Evolutionary conservation across 2,888 invertebrate genomes (phyloP), one percentile per base, ranked within the genome.

Genomic region (Cataglyphis albicans): DNA sequence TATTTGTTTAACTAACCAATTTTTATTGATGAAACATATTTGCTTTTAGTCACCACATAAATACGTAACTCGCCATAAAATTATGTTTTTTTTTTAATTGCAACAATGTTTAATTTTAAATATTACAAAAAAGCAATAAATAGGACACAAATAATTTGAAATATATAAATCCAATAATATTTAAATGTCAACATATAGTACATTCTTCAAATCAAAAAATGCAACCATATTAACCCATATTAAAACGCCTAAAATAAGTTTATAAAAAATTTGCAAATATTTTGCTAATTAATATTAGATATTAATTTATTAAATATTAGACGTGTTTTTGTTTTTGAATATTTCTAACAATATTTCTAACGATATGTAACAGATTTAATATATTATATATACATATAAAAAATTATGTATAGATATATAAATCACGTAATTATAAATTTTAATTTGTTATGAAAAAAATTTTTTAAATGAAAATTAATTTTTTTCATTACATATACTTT

Each of bases 1-100:
- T 73, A 59, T 41, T 73, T 18, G 72, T 25, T 57, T 73, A 41
- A 41, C 15, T 7, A n/a, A 18, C 12, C 41, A 59, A 29, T 59
- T 59, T 73, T 41, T 73, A n/a, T 57, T 1, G 9, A n/a, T 41
- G 41, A 59, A 73, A 41, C n/a, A 44, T 25, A 29, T 73, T 73
- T 73, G 15, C n/a, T 59, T 73, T 73, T 41, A 41, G 57, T 59
- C 12, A 15, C 18, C 25, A 38, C 38, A 57, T 57, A 72, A 72
- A 73, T n/a, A 73, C 25, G 3, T 7, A 38, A 41, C n/a, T 73
- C 9, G 38, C 41, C 29, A 32, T n/a, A 57, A 29, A n/a, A 73
- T 41, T 3, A 29, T 18, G 38, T 41, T n/a, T 12, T 29, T 12
- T 59, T 59, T 59, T 59, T n/a, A 59, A 38, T 57, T 55, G 35